A percentile compares a stretch with the other conserved stretches of the same genome.
phyloP scores from a whole-genome alignment of 1,140 invertebrate species.

The Ridgeia piscesae region DNA sequence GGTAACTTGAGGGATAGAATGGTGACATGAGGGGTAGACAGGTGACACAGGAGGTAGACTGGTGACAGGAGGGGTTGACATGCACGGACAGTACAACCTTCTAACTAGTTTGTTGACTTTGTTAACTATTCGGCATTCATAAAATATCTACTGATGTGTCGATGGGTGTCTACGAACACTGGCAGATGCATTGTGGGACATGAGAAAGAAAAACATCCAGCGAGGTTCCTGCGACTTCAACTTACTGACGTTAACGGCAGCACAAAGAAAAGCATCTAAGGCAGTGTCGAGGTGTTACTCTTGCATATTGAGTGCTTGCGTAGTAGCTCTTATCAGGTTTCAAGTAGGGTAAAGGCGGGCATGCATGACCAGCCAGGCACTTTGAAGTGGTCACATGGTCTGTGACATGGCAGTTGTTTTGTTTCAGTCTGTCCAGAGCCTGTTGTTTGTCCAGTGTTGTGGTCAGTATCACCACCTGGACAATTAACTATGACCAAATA shows the following conservation, averaged over 20 bases:
- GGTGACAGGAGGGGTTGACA: too few species aligned
- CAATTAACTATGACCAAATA: not conserved
- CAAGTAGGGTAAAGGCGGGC: not conserved
- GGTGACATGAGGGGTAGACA: too few species aligned
- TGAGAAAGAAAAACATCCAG: not conserved
- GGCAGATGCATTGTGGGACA: not conserved
- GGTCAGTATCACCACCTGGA: not conserved
- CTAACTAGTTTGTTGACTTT: not conserved
- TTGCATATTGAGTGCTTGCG: not conserved
- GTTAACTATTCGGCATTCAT: not conserved
- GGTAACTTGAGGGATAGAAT: too few species aligned
- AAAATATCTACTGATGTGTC: not conserved
- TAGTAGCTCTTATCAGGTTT: not conserved
- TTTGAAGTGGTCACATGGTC: not conserved
- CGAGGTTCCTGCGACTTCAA: not conserved
- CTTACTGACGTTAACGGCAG: not conserved
- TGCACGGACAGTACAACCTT: not conserved
- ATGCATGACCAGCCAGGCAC: not conserved
- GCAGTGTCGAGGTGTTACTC: not conserved
- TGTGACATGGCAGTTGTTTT: not conserved
- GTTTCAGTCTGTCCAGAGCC: not conserved
- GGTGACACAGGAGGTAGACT: too few species aligned
- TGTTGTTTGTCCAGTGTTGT: not conserved
- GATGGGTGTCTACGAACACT: not conserved
- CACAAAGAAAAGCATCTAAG: not conserved